Evolutionary conservation across 2,888 invertebrate species (phyloP).

Genomic region (Eupithecia subfuscata): DNA sequence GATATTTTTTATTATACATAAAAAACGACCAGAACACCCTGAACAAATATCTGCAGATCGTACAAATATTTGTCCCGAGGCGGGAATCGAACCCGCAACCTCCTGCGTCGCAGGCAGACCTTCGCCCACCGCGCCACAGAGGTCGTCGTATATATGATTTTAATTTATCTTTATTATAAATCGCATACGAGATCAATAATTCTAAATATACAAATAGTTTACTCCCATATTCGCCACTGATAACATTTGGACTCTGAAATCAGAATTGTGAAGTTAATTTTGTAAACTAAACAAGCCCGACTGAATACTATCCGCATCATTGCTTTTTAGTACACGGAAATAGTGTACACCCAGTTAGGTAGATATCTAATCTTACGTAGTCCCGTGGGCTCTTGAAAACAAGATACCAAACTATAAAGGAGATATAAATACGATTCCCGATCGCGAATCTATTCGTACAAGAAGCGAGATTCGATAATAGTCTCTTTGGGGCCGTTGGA

Average conservation of each 20-base stretch:
- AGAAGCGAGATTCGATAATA: slow-evolving; percentile 67
- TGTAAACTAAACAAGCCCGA: neutral
- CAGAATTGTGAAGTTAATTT: neutral
- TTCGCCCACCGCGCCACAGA: too few relatives aligned
- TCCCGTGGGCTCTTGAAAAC: slow-evolving; percentile 45
- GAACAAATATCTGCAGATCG: too few relatives aligned
- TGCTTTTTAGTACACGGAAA: slow-evolving; percentile 39
- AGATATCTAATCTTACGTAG: slow-evolving; percentile 41
- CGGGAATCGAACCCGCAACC: too few relatives aligned
- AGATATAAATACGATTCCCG: slow-evolving; percentile 57
- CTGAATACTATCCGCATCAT: slow-evolving; percentile 43
- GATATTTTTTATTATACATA: too few relatives aligned
- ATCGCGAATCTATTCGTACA: slow-evolving; percentile 54
- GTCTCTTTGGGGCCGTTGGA: slow-evolving; percentile 66
- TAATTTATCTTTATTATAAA: neutral
- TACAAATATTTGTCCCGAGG: too few relatives aligned
- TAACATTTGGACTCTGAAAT: neutral
- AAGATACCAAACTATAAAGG: slow-evolving; percentile 50
- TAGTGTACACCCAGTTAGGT: slow-evolving; percentile 43
- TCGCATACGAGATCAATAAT: neutral
- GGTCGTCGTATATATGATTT: too few relatives aligned
- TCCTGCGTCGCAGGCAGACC: too few relatives aligned
- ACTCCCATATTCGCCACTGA: neutral
- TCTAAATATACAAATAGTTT: neutral
- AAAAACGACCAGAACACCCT: too few relatives aligned